Conservation (phyloP, 2,888 invertebrate genomes). For the Ornithoptera alexandrae region DNA sequence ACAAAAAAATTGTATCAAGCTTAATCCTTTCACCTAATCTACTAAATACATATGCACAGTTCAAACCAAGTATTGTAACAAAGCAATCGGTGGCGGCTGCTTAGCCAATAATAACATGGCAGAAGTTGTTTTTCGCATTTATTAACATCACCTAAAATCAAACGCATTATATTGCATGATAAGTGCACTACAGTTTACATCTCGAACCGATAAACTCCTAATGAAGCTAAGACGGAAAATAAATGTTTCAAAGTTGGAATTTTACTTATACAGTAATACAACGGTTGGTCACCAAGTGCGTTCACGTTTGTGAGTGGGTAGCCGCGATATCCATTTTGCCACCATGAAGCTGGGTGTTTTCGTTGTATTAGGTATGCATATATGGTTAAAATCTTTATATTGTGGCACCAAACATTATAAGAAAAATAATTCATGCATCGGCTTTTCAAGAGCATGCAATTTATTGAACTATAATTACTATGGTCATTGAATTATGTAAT, state of each 20-base stretch:
- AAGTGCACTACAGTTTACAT: constrained; percentile 57
- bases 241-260: constrained; percentile 14
- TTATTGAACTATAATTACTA: no score
- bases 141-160: constrained; percentile 46
- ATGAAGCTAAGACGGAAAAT: constrained; percentile 27
- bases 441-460: no score
- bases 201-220: constrained; percentile 37
- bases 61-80: constrained; percentile 50
- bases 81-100: constrained; percentile 41
- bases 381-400: not conserved
- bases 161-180: constrained; percentile 53
- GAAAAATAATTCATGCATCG: no score
- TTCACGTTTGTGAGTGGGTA: constrained; percentile 28
- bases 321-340: constrained; percentile 21
- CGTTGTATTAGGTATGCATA: constrained; percentile 32
- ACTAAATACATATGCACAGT: constrained; percentile 48
- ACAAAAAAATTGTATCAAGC: constrained; percentile 33
- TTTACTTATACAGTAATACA: constrained; percentile 26
- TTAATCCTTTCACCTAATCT: constrained; percentile 39
- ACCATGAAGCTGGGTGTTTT: constrained; percentile 32
- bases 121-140: constrained; percentile 55
- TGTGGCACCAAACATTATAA: not conserved
- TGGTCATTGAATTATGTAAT: no score
- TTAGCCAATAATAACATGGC: constrained; percentile 38
- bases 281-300: constrained; percentile 27